phyloP scores from a whole-genome alignment of 2,888 invertebrate genomes.

The Nomada fabriciana region DNA sequence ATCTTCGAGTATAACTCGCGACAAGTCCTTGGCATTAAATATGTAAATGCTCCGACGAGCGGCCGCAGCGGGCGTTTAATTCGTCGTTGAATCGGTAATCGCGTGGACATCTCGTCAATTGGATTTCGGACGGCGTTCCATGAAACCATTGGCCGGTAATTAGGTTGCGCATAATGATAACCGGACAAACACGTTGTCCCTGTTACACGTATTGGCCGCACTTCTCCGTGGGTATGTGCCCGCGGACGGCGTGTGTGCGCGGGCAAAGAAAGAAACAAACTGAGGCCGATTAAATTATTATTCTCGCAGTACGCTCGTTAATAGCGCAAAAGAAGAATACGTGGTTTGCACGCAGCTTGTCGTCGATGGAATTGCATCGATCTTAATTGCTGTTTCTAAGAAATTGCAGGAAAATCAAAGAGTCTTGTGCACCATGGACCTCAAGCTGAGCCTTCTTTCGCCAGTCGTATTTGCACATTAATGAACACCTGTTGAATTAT shows the following conservation, averaged over 20 bases:
- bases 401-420: slow-evolving; percentile 45
- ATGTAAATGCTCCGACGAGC: slow-evolving; percentile 76
- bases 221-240: not conserved
- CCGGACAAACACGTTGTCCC: slow-evolving; percentile 65
- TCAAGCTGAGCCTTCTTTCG: slow-evolving; percentile 29
- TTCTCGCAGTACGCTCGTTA: slow-evolving; percentile 58
- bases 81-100: slow-evolving; percentile 69
- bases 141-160: slow-evolving; percentile 72
- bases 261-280: slow-evolving; percentile 29
- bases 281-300: slow-evolving; percentile 67
- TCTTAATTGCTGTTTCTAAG: slow-evolving; percentile 60
- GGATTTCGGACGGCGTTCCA: slow-evolving; percentile 70
- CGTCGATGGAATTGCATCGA: slow-evolving; percentile 43
- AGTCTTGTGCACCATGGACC: not conserved
- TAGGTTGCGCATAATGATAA: slow-evolving; percentile 73
- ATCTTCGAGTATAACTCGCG: slow-evolving; percentile 71
- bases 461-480: slow-evolving; percentile 47
- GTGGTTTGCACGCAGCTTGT: slow-evolving; percentile 17
- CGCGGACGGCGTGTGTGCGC: slow-evolving; percentile 4
- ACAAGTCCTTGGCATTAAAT: slow-evolving; percentile 80
- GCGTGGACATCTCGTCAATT: slow-evolving; percentile 65
- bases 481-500: slow-evolving; percentile 50
- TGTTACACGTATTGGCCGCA: not conserved
- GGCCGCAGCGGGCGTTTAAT: slow-evolving; percentile 73
- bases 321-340: slow-evolving; percentile 51